Evolutionary conservation across 2,113 vertebrate genomes (phyloP).

Genomic region (Chaenocephalus aceratus): DNA sequence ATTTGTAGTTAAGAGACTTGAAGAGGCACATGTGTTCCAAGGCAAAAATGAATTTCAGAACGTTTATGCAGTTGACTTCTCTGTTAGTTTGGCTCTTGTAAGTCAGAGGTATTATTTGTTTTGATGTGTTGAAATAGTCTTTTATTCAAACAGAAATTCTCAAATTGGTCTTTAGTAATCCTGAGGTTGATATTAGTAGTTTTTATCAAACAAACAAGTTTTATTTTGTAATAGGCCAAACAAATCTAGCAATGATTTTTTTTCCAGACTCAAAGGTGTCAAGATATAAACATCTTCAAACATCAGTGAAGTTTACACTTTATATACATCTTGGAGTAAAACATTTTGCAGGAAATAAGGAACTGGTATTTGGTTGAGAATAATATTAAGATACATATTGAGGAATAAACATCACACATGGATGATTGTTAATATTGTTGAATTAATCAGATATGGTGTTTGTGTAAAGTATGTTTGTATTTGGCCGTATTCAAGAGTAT

Average conservation of each 20-base stretch:
- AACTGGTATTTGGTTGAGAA: no score
- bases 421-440: no score
- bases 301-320: neutral
- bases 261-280: neutral
- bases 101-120: neutral
- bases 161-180: neutral
- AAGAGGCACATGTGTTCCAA: neutral
- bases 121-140: neutral
- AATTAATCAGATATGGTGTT: no score
- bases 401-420: no score
- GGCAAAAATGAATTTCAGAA: neutral
- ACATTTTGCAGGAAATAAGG: no score
- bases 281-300: constrained; percentile 1
- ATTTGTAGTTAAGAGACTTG: neutral
- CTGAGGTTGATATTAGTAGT: neutral
- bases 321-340: no score
- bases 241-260: constrained; percentile 34
- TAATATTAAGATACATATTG: no score
- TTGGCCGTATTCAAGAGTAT: neutral
- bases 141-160: neutral
- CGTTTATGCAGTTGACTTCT: neutral
- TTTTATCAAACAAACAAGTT: neutral
- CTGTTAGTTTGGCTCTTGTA: neutral
- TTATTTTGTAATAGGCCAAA: neutral
- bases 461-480: no score